Evolutionary conservation across 1,140 invertebrate species (phyloP).

Genomic region (Sycobia sp.): DNA sequence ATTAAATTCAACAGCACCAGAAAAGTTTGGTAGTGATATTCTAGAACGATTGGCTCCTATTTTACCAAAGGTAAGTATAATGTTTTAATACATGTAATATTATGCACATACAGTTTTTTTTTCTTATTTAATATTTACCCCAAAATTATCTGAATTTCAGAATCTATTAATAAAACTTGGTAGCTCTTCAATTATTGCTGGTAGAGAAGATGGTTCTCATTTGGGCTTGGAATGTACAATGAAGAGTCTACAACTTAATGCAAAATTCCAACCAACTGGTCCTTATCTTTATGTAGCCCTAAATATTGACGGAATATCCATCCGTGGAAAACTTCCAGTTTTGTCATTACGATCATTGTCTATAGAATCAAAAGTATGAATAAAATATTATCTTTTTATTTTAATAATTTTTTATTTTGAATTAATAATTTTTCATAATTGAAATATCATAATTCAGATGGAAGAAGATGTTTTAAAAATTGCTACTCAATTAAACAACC

Average conservation of each 20-base stretch:
- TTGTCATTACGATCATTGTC: constrained; percentile 71
- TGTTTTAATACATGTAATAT: neutral
- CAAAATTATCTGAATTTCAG: constrained; percentile 50
- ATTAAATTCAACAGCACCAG: constrained; percentile 41
- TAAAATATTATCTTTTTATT: neutral
- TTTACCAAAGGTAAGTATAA: constrained; percentile 73
- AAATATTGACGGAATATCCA: constrained; percentile 68
- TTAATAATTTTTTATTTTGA: neutral
- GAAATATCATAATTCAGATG: constrained; percentile 51
- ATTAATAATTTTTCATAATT: neutral
- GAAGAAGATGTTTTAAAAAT: constrained; percentile 71
- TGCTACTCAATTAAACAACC: constrained; percentile 70
- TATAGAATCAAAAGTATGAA: constrained; percentile 73
- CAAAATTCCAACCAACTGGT: constrained; percentile 60
- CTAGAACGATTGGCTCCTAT: constrained; percentile 65
- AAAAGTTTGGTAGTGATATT: constrained; percentile 44
- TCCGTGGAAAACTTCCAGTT: constrained; percentile 66
- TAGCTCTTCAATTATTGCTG: constrained; percentile 70
- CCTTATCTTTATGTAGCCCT: constrained; percentile 69
- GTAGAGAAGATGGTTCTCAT: constrained; percentile 67
- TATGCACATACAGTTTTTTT: no score
- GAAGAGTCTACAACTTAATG: constrained; percentile 60
- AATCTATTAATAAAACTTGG: constrained; percentile 74
- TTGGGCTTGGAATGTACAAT: constrained; percentile 58
- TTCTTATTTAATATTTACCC: constrained; percentile 6